These are phyloP conservation scores for Micrastur ruficollis DNA, from an alignment of 2,797 vertebrate species.

Conservation along the genomic window DNA sequence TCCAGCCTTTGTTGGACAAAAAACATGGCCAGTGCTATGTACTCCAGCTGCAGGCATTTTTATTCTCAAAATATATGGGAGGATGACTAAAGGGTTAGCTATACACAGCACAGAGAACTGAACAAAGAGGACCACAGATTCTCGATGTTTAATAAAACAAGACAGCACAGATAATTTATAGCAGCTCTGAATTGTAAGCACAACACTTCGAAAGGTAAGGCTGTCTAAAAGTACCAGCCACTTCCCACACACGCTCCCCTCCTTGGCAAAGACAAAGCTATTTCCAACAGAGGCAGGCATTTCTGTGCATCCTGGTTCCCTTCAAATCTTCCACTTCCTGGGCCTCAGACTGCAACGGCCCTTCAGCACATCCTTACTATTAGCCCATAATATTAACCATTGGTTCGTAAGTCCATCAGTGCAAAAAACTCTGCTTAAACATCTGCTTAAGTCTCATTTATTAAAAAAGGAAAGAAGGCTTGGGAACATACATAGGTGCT, in stretches of 20 bases:
- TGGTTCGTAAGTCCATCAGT: neutral
- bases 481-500: neutral
- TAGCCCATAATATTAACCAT: neutral
- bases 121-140: neutral
- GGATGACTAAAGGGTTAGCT: neutral
- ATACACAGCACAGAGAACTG: neutral
- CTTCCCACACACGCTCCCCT: neutral
- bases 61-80: constrained; percentile 3
- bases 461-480: neutral
- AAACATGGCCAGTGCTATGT: neutral
- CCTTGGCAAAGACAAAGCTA: neutral
- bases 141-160: neutral
- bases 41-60: constrained; percentile 9
- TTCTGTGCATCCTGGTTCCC: neutral
- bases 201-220: neutral
- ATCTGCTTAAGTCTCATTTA: neutral
- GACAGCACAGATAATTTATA: neutral
- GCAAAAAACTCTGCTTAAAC: neutral
- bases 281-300: neutral
- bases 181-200: neutral
- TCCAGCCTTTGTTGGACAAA: constrained; percentile 40
- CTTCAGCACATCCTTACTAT: neutral
- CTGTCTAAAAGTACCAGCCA: neutral
- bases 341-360: neutral
- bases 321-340: neutral